Evolutionary conservation across 1,140 invertebrate genomes (phyloP).

Genomic region (Thaumatotibia leucotreta): DNA sequence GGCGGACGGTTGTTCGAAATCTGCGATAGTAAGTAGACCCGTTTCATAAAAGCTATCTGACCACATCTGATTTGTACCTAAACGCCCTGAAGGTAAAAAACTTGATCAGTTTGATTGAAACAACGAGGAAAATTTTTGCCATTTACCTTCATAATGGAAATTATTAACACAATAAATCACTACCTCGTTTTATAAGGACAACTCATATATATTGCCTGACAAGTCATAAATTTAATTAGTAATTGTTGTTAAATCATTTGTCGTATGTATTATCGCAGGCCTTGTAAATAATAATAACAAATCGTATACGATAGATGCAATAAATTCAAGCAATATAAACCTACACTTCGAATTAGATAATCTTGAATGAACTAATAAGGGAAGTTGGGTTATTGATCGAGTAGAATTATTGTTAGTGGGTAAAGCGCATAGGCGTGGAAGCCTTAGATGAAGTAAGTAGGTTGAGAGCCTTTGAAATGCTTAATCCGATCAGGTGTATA

Average conservation of each 20-base stretch:
- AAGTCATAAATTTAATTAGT: slow-evolving; percentile 3
- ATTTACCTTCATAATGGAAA: neutral
- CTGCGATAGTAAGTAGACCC: neutral
- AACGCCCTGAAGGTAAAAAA: too few relatives aligned
- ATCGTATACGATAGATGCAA: neutral
- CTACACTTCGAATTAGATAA: neutral
- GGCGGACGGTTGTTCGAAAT: neutral
- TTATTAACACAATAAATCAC: neutral
- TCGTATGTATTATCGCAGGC: neutral
- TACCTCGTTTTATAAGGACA: neutral
- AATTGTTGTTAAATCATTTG: slow-evolving; percentile 4
- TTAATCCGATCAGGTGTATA: slow-evolving; percentile 11
- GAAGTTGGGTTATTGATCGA: neutral
- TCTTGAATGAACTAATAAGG: neutral
- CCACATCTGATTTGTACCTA: too few relatives aligned
- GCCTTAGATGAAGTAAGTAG: slow-evolving; percentile 42
- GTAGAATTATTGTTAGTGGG: slow-evolving; percentile 18
- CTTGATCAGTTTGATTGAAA: too few relatives aligned
- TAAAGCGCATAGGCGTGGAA: slow-evolving; percentile 33
- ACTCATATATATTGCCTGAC: slow-evolving; percentile 1
- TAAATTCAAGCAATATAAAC: slow-evolving; percentile 9
- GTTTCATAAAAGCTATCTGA: too few relatives aligned
- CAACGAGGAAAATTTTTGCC: too few relatives aligned
- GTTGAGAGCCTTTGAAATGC: slow-evolving; percentile 34
- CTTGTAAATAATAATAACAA: slow-evolving; percentile 8